Percentiles rank a stretch among this genome's conserved stretches.
Evolutionary conservation across 2,888 invertebrate species (phyloP).

Genomic region (Epirrhoe alternata): DNA sequence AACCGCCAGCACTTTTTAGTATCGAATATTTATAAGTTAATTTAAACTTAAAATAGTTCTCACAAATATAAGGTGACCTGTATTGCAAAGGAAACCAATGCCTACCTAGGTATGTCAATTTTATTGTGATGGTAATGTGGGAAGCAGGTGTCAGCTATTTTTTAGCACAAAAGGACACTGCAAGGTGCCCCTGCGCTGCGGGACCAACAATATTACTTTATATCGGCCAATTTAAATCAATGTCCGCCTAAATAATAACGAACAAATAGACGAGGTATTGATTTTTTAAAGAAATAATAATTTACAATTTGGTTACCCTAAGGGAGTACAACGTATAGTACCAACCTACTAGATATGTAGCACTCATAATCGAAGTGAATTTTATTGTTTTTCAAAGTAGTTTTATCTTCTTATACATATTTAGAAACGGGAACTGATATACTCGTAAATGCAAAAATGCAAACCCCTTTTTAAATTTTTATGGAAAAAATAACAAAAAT

Average conservation of each 20-base stretch:
- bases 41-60: neutral
- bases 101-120: constrained; percentile 33
- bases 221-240: constrained; percentile 24
- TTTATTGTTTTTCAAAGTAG: too few species aligned
- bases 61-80: constrained; percentile 1
- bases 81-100: constrained; percentile 25
- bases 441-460: too few species aligned
- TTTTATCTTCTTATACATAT: too few species aligned
- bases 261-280: neutral
- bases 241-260: constrained; percentile 2
- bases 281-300: too few species aligned
- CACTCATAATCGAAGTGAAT: too few species aligned
- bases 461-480: too few species aligned
- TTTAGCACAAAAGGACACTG: constrained; percentile 33
- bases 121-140: constrained; percentile 36
- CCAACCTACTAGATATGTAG: too few species aligned
- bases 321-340: too few species aligned
- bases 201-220: constrained; percentile 21
- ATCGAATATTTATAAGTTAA: neutral
- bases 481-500: too few species aligned
- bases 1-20: neutral
- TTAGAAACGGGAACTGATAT: too few species aligned
- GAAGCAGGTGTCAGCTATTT: constrained; percentile 37
- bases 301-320: too few species aligned
- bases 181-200: constrained; percentile 36